Percentiles rank a stretch among this genome's conserved stretches.
Evolutionary conservation across 2,797 vertebrate species (phyloP).

Genomic region (Hylomyscus alleni): DNA sequence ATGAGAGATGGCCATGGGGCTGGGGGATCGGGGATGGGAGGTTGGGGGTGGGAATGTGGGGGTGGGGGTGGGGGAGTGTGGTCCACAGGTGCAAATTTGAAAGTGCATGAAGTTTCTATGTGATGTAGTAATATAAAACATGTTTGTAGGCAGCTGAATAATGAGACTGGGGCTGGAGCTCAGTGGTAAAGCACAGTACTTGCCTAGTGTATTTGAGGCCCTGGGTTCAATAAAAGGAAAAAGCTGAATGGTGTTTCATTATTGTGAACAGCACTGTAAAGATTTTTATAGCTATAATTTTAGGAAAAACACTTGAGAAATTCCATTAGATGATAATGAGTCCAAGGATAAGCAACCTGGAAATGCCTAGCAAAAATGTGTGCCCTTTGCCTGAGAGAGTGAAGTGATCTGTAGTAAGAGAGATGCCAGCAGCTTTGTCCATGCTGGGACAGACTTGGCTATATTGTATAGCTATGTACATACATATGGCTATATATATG

Average conservation of each 20-base stretch:
- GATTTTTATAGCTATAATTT: constrained; percentile 14
- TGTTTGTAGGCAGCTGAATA: neutral
- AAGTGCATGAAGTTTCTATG: neutral
- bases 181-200: neutral
- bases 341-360: neutral
- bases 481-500: too few relatives aligned
- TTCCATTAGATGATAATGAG: neutral
- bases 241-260: neutral
- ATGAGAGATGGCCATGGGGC: neutral
- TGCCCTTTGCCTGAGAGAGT: neutral
- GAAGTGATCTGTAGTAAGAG: neutral
- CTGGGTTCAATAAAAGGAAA: neutral
- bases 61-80: too few relatives aligned
- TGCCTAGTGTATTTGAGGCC: neutral
- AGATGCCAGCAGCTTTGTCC: neutral
- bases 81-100: neutral
- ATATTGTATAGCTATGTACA: neutral
- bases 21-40: neutral
- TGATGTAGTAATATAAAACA: neutral
- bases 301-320: neutral
- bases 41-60: too few relatives aligned
- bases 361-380: neutral
- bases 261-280: neutral
- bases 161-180: neutral
- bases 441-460: neutral